These are phyloP conservation scores for Epinephelus malabaricus DNA, from an alignment of 2,797 vertebrate species.

Conservation along the genomic window DNA sequence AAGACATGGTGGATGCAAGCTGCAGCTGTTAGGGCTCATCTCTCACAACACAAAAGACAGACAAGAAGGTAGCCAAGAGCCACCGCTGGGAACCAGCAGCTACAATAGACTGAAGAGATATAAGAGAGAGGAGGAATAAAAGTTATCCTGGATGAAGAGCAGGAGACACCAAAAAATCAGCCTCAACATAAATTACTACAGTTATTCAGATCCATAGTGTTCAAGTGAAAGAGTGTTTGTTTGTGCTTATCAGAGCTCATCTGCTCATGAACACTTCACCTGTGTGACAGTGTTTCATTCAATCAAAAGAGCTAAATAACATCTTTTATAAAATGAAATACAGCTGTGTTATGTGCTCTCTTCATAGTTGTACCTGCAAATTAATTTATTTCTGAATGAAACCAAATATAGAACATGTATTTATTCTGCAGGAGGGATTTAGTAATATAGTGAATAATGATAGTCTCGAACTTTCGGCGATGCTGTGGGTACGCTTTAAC, in stretches of 20 bases:
- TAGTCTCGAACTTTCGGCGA: background rate
- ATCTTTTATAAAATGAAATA: too few species aligned
- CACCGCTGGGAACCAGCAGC: conserved; percentile 64
- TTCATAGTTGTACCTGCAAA: too few species aligned
- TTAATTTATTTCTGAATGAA: too few species aligned
- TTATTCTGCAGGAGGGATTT: too few species aligned
- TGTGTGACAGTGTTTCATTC: too few species aligned
- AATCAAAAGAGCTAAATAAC: too few species aligned
- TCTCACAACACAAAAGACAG: conserved; percentile 69
- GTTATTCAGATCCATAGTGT: conserved; percentile 21
- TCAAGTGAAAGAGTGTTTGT: conserved; percentile 2
- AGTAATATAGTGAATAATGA: background rate
- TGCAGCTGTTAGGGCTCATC: conserved; percentile 74
- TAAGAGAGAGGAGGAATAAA: conserved; percentile 57
- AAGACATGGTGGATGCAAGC: conserved; percentile 68
- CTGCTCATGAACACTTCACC: too few species aligned
- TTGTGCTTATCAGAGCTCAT: too few species aligned
- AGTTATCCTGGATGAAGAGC: conserved; percentile 65
- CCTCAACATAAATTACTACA: conserved; percentile 32
- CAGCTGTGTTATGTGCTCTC: too few species aligned
- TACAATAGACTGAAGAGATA: conserved; percentile 60
- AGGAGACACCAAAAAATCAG: conserved; percentile 34
- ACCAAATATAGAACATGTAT: too few species aligned
- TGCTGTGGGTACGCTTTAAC: too few species aligned
- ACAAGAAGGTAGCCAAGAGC: conserved; percentile 65